These are phyloP conservation scores for Sinocyclocheilus anshuiensis DNA, from an alignment of 2,113 vertebrate species.

Conservation along the genomic window DNA sequence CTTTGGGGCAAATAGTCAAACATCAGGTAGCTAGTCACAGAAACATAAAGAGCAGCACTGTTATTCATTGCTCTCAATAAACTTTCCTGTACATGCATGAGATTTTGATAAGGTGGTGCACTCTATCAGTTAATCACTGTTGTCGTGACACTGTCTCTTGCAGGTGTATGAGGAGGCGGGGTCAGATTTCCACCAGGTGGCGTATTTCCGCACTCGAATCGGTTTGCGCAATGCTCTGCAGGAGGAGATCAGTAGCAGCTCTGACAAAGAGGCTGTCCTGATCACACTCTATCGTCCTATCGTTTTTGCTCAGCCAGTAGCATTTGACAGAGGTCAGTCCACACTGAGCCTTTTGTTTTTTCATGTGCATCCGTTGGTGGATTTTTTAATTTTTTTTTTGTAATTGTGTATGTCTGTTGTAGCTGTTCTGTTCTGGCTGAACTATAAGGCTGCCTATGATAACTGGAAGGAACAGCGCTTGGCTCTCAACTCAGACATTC, in stretches of 20 bases:
- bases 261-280: slow-evolving; percentile 95
- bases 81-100: not conserved
- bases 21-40: slow-evolving; percentile 83
- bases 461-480: slow-evolving; percentile 98
- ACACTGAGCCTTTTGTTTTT: not conserved
- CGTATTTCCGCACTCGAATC: slow-evolving; percentile 96
- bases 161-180: slow-evolving; percentile 98
- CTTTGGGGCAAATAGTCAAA: slow-evolving; percentile 96
- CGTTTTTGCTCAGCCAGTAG: slow-evolving; percentile 96
- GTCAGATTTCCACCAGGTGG: slow-evolving; percentile 98
- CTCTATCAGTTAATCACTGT: not conserved
- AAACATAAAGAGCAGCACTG: not conserved
- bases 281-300: slow-evolving; percentile 96
- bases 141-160: not conserved
- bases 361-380: not conserved
- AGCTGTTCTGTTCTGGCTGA: slow-evolving; percentile 99
- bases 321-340: slow-evolving; percentile 91
- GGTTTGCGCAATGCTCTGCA: slow-evolving; percentile 93
- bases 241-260: slow-evolving; percentile 95
- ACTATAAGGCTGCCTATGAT: slow-evolving; percentile 98
- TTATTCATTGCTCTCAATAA: not conserved
- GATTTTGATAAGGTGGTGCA: not conserved
- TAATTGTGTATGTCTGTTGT: slow-evolving; percentile 47
- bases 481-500: slow-evolving; percentile 96
- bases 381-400: not conserved